These are phyloP conservation scores for Andrena dorsata DNA, from an alignment of 2,888 invertebrate species.

Conservation along the genomic window DNA sequence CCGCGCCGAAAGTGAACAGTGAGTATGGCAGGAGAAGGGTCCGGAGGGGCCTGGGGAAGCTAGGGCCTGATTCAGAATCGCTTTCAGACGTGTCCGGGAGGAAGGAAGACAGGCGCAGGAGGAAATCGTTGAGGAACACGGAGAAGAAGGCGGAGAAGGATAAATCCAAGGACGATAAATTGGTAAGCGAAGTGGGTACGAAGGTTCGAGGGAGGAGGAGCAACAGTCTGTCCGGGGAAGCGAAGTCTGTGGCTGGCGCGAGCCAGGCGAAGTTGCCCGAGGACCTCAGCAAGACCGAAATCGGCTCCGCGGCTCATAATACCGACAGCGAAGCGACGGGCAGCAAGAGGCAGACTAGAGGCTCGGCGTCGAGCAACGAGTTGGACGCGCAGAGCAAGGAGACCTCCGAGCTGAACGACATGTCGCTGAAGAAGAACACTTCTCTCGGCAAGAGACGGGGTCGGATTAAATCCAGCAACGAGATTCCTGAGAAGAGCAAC, in stretches of 20 bases:
- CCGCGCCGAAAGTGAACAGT: constrained; percentile 22
- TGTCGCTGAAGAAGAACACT: constrained; percentile 22
- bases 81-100: constrained; percentile 14
- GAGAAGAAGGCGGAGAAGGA: constrained; percentile 65
- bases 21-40: constrained; percentile 1
- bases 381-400: constrained; percentile 42
- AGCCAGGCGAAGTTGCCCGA: background rate
- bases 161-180: constrained; percentile 19
- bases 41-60: constrained; percentile 10
- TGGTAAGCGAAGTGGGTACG: background rate
- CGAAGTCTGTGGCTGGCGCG: background rate
- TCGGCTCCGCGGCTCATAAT: constrained; percentile 1
- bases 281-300: background rate
- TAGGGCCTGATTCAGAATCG: background rate
- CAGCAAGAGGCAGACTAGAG: constrained; percentile 56
- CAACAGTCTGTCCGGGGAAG: constrained; percentile 21
- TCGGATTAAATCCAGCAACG: constrained; percentile 61
- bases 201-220: constrained; percentile 33
- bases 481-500: constrained; percentile 28
- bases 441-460: constrained; percentile 70
- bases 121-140: constrained; percentile 75
- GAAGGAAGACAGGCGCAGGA: constrained; percentile 56
- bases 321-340: constrained; percentile 6
- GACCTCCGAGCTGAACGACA: constrained; percentile 30
- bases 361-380: constrained; percentile 47